Base-by-base conservation (phyloP, 2,888 invertebrate genomes). In the Lumbricus terrestris region DNA sequence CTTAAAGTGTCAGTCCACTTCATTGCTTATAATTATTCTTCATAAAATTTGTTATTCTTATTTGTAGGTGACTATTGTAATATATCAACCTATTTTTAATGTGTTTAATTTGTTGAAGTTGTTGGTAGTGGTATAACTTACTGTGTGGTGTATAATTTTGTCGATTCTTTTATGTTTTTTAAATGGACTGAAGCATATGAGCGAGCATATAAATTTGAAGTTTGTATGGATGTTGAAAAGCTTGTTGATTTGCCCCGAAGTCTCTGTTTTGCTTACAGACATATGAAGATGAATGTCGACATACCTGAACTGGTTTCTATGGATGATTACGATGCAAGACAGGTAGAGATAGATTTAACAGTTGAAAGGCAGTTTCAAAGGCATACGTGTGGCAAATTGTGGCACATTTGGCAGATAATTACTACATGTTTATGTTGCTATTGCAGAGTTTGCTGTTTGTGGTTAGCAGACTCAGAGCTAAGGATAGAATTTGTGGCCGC, bases 301-400 rank as follows among this genome's bases (percentile, higher is more conserved):
- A 85, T 85, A 85, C 85, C 85, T 35, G 85, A 85, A 35, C 16
- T 85, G 85, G 37, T 85, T 85, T 37, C 85, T 35, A 85, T 85
- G 85, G 85, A 85, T 85, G 85, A 85, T 33, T 85, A 85, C 37
- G 85, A 85, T 35, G 85, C 85, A 3, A 85, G 85, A 85, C 85
- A 85, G 85, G 85, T 85, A 85, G 85, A 35, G 13, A n/a, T 85
- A 35, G 13, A n/a, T 85, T 85, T 85, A 34, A 85, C 85, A 35
- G 85, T 85, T 69, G 69, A 69, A 29, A 29, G 69, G n/a, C n/a
- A n/a, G n/a, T 29, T 69, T 69, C 69, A 20, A 47, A 47, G 15
- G 47, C 20, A 69, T n/a, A n/a, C n/a, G n/a, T 69, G 69, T 69
- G n/a, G 69, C 69, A 69, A 69, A 69, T 69, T n/a, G 69, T 69